Evolutionary conservation across 64 coral and sea anemone species (phyloP), one percentile per base, ranked within the genome.

Genomic region (Porites lutea): DNA sequence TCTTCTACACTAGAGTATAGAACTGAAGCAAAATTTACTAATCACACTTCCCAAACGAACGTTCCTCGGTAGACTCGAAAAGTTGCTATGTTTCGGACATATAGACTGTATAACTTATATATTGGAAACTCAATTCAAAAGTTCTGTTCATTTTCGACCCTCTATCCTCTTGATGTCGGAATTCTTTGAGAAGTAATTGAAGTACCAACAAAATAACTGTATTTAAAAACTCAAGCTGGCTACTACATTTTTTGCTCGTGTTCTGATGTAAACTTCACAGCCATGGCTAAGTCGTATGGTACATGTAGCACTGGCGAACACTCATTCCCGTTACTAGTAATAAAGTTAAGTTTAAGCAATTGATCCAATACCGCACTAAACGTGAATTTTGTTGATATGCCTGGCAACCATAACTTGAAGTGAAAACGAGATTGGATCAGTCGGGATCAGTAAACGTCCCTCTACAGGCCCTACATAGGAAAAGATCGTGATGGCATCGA

Each of bases 401-500:
- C 63, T 49, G 18, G 45, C 63, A 13, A 69, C 61, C 46, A 3
- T 52, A 68, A 43, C 45, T 4, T 68, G 22, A 76, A 76, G 48
- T 48, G 73, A 51, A 43, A 68, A 37, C 27, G 27, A 37, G 27
- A 37, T 37, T 37, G 27, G 27, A 37, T 37, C 27, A 37, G 27
- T 37, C n/a, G 45, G 5, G 18, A 22, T 46, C 72, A 47, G 11
- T 83, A 66, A 66, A 66, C 58, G 23, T 47, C 67, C 14, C 80
- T 60, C 8, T 49, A 20, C 2, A 20, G 27, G 54, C 27, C 12
- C 3, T 57, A 57, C 7, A 57, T 4, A 4, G 62, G 16, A 84
- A 84, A 51, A 84, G 69, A 61, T 68, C 45, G 46, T 84, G 61
- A 19, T 6, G 68, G 62, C 62, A 68, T 20, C 69, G 81, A 84